These are phyloP conservation scores for Piscicola geometra DNA, from an alignment of 2,888 invertebrate genomes.

Conservation along the genomic window DNA sequence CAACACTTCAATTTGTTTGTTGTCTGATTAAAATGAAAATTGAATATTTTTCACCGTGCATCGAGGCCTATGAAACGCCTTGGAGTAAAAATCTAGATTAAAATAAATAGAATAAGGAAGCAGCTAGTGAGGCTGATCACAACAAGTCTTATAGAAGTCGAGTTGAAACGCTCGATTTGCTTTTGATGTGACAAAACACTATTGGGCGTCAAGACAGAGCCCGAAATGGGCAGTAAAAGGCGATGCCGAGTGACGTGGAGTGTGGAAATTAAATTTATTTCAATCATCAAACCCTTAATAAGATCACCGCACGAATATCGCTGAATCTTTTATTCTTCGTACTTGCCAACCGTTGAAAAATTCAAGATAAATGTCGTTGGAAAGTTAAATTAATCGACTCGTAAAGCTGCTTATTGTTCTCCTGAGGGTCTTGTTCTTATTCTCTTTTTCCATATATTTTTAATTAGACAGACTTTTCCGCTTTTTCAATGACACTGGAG, in stretches of 20 bases:
- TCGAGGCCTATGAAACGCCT: too few relatives aligned
- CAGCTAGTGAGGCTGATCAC: background rate
- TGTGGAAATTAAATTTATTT: constrained; percentile 36
- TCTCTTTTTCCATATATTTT: background rate
- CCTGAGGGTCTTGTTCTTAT: background rate
- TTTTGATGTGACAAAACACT: constrained; percentile 37
- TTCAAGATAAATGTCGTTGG: background rate
- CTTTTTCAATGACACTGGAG: background rate
- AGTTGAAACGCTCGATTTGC: constrained; percentile 33
- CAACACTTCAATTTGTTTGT: background rate
- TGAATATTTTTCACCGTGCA: too few relatives aligned
- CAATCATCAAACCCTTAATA: constrained; percentile 35
- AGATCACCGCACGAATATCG: constrained; percentile 35
- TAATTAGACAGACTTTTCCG: background rate
- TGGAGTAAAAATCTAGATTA: too few relatives aligned
- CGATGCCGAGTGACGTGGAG: constrained; percentile 13
- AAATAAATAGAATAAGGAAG: background rate
- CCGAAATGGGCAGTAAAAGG: constrained; percentile 31
- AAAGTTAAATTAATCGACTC: constrained; percentile 16
- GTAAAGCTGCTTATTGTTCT: constrained; percentile 9
- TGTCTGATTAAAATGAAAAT: too few relatives aligned
- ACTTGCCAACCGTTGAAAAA: background rate
- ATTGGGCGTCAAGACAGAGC: constrained; percentile 20
- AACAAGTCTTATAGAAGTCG: background rate
- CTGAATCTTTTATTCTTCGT: background rate